Conservation (phyloP, 2,113 vertebrate genomes). For the Tenrec ecaudatus region DNA sequence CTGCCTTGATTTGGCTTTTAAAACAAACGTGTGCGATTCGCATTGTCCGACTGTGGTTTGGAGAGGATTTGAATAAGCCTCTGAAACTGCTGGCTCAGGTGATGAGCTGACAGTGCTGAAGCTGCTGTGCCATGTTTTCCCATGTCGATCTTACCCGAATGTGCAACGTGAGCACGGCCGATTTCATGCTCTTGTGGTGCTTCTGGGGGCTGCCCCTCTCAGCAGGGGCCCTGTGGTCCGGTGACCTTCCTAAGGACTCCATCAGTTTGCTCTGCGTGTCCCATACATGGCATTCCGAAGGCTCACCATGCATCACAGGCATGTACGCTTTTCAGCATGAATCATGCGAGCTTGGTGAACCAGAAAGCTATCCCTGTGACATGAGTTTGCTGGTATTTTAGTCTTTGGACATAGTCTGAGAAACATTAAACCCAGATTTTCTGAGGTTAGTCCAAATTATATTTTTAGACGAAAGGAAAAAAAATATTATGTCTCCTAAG, state of each 20-base stretch:
- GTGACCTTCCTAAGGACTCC: neutral
- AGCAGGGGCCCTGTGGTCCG: neutral
- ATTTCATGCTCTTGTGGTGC: neutral
- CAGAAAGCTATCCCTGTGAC: constrained; percentile 77
- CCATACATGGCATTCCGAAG: neutral
- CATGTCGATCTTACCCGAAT: neutral
- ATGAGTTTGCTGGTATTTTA: constrained; percentile 82
- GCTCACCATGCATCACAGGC: constrained; percentile 22
- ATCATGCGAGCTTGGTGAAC: constrained; percentile 79
- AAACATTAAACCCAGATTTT: constrained; percentile 82
- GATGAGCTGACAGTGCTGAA: neutral
- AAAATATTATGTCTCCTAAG: constrained; percentile 80
- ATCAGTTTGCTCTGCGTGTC: neutral
- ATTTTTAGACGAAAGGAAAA: constrained; percentile 65
- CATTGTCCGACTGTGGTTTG: constrained; percentile 5
- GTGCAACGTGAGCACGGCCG: neutral
- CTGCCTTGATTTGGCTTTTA: neutral
- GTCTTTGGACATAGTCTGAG: constrained; percentile 85
- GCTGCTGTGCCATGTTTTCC: constrained; percentile 7
- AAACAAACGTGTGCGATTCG: neutral
- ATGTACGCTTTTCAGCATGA: constrained; percentile 56
- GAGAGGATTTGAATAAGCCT: neutral
- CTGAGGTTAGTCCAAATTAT: constrained; percentile 83
- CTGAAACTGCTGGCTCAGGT: neutral
- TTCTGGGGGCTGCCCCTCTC: neutral